Evolutionary conservation across 2,113 vertebrate species (phyloP), one percentile per base, ranked within the genome.

Genomic region (Gallinago paraguaiae): DNA sequence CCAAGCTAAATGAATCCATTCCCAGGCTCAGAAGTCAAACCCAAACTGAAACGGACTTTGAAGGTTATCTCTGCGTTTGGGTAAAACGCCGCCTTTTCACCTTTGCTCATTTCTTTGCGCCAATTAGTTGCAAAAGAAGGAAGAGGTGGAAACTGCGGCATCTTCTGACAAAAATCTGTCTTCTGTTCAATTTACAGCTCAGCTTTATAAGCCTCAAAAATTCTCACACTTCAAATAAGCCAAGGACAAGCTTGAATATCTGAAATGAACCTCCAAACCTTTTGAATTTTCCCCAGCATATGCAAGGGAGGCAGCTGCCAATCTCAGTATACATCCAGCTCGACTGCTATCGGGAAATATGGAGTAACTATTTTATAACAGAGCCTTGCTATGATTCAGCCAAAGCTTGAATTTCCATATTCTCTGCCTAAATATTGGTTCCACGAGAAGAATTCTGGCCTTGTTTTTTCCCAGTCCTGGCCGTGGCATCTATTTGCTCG

Each of bases 241-340:
- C 93, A 82, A 63, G 78, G 84, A 87, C n/a, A 76, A 91, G 56
- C 80, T 61, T 3, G 61, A 91, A 60, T 86, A 78, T 37, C 70
- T 82, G 87, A 57, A 92, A 64, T 23, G 57, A 95, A 57, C 84
- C 91, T 93, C 81, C 94, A 91, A 39, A 41, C 70, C 81, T 72
- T 72, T 56, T 2, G 61, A n/a, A 75, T 92, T 77, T 82, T 84
- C 65, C 92, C 81, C 81, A 39, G 74, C 94, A 96, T 76, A 87
- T 79, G 92, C 89, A 33, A 37, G 81, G 81, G 6, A 76, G 75
- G 92, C 95, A 95, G 95, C 93, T 95, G 95, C 93, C 94, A 87
- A 53, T 72, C 93, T 92, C 93, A 92, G 93, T 76, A 13, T 84
- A 50, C 70, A 45, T 65, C 57, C 22, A 60, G 65, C 22, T 27